These are phyloP conservation scores for Chorisops tibialis DNA, from an alignment of 2,888 invertebrate genomes.

Conservation along the genomic window DNA sequence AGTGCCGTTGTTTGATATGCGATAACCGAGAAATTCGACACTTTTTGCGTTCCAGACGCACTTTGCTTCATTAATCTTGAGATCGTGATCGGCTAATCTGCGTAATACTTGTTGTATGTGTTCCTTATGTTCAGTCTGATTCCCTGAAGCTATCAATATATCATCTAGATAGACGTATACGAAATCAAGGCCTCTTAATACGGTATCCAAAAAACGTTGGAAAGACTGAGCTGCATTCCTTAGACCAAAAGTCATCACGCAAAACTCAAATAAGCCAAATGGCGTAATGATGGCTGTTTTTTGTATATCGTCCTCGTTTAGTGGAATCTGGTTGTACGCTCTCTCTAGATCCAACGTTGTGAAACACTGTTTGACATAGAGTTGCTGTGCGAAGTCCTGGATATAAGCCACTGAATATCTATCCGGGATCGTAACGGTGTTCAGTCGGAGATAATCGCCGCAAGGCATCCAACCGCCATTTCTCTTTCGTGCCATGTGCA, in stretches of 20 bases:
- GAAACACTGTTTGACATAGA: no score
- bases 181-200: slow-evolving; percentile 30
- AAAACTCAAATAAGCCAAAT: slow-evolving; percentile 43
- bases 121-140: neutral
- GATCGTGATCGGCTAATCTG: no score
- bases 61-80: no score
- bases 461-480: slow-evolving; percentile 40
- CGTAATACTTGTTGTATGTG: no score
- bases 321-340: slow-evolving; percentile 41
- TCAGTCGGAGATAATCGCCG: slow-evolving; percentile 42
- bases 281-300: slow-evolving; percentile 39
- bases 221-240: slow-evolving; percentile 45
- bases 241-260: slow-evolving; percentile 43
- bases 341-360: slow-evolving; percentile 37
- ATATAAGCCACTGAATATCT: no score
- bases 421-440: slow-evolving; percentile 40
- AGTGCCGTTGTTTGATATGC: no score
- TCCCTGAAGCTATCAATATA: neutral
- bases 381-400: no score
- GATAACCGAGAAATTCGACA: no score
- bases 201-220: slow-evolving; percentile 41
- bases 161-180: neutral
- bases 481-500: slow-evolving; percentile 41
- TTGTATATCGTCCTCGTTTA: neutral
- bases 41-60: no score